These are phyloP conservation scores for Periphyllus acericola DNA, from an alignment of 2,888 invertebrate genomes.

Conservation along the genomic window DNA sequence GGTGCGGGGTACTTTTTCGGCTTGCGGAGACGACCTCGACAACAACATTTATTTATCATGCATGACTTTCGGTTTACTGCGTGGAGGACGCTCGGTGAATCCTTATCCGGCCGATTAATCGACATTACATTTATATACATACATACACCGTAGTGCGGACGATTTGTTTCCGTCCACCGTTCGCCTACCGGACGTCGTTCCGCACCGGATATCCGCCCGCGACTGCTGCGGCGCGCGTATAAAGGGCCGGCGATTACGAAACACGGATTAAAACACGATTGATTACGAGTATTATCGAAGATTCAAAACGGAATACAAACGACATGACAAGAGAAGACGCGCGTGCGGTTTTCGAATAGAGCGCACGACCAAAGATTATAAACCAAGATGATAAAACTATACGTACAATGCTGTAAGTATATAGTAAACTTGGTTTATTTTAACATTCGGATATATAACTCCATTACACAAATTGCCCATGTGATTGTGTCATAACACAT, in stretches of 20 bases:
- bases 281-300: not conserved
- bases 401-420: too few species aligned
- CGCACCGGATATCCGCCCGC: slow-evolving; percentile 1
- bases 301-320: not conserved
- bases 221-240: not conserved
- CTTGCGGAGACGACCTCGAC: not conserved
- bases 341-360: not conserved
- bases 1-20: not conserved
- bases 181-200: not conserved
- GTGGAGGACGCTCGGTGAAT: not conserved
- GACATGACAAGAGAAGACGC: not conserved
- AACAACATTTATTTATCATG: not conserved
- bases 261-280: slow-evolving; percentile 8
- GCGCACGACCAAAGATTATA: too few species aligned
- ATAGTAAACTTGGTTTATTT: too few species aligned
- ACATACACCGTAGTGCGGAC: not conserved
- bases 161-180: slow-evolving; percentile 46
- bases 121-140: not conserved
- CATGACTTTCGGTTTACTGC: not conserved
- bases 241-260: slow-evolving; percentile 15
- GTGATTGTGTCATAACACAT: too few species aligned
- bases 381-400: too few species aligned
- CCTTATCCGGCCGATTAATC: slow-evolving; percentile 44
- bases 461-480: too few species aligned
- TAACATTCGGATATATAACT: too few species aligned